Evolutionary conservation across 2,888 invertebrate genomes (phyloP).

Genomic region (Chloroclysta siterata): DNA sequence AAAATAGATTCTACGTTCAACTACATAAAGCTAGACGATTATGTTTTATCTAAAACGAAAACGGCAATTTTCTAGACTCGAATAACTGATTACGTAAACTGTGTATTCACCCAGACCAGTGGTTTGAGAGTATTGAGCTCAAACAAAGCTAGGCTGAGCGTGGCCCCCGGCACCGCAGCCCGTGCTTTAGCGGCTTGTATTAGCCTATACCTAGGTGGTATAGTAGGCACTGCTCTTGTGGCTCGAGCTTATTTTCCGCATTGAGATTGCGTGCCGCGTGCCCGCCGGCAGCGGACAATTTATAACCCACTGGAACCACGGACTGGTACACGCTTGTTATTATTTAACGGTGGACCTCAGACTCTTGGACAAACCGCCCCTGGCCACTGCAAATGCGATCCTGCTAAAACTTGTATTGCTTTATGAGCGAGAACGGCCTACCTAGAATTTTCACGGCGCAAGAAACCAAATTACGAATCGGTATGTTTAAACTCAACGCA

Average conservation of each 20-base stretch:
- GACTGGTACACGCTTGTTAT: constrained; percentile 69
- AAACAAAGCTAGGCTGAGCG: constrained; percentile 39
- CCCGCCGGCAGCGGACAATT: constrained; percentile 81
- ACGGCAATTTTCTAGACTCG: constrained; percentile 12
- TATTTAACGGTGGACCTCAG: constrained; percentile 73
- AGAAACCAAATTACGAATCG: constrained; percentile 30
- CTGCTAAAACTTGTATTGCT: constrained; percentile 65
- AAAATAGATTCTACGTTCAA: neutral
- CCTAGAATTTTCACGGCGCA: constrained; percentile 32
- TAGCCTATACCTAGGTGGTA: constrained; percentile 17
- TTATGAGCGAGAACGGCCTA: constrained; percentile 51
- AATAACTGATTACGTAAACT: constrained; percentile 21
- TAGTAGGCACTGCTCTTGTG: constrained; percentile 12
- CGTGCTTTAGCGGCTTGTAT: constrained; percentile 32
- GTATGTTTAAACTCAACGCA: constrained; percentile 28
- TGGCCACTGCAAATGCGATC: constrained; percentile 67
- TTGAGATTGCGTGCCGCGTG: constrained; percentile 82
- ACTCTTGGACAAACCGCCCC: constrained; percentile 55
- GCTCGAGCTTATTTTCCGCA: constrained; percentile 73
- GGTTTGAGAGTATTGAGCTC: constrained; percentile 28
- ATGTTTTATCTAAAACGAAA: neutral
- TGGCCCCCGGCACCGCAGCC: constrained; percentile 31
- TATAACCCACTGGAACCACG: constrained; percentile 73
- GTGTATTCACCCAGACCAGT: constrained; percentile 25
- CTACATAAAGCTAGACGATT: neutral